Percentiles rank a stretch among this genome's conserved stretches.
phyloP scores from a whole-genome alignment of 2,888 invertebrate genomes.

The Priocnemis perturbator region DNA sequence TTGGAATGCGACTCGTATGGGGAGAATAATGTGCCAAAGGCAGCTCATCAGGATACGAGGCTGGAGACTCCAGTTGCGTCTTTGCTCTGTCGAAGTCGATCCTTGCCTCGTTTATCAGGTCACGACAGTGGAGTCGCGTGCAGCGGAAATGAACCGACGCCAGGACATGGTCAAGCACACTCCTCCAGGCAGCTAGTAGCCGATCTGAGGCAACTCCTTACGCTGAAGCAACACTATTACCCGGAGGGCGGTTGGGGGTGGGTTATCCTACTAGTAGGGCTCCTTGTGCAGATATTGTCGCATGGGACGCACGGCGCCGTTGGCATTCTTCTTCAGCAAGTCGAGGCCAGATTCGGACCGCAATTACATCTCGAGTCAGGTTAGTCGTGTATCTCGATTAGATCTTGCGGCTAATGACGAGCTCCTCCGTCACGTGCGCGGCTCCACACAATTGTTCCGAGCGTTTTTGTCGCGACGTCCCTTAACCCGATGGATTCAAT shows the following conservation, averaged over 20 bases:
- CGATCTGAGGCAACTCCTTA: slow-evolving; percentile 79
- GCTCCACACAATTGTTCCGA: background rate
- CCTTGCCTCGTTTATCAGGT: slow-evolving; percentile 81
- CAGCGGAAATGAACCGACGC: slow-evolving; percentile 67
- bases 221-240: slow-evolving; percentile 88
- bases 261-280: slow-evolving; percentile 85
- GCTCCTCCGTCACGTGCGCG: background rate
- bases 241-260: slow-evolving; percentile 94
- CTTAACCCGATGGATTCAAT: background rate
- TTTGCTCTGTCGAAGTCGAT: slow-evolving; percentile 80
- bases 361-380: slow-evolving; percentile 81
- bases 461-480: background rate
- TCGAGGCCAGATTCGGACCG: slow-evolving; percentile 79
- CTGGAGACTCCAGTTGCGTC: slow-evolving; percentile 27
- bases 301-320: slow-evolving; percentile 86
- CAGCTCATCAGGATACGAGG: slow-evolving; percentile 11
- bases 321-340: slow-evolving; percentile 79
- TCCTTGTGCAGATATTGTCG: slow-evolving; percentile 84
- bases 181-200: slow-evolving; percentile 73
- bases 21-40: slow-evolving; percentile 13
- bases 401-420: background rate
- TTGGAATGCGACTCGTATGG: slow-evolving; percentile 26
- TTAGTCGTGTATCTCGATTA: slow-evolving; percentile 71
- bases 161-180: slow-evolving; percentile 76
- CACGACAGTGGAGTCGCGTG: slow-evolving; percentile 77